Percentiles rank a stretch among this genome's conserved stretches.
Evolutionary conservation across 53 echinoderm and acorn worm genomes (phyloP).

Genomic region (Echinarachnius parma): DNA sequence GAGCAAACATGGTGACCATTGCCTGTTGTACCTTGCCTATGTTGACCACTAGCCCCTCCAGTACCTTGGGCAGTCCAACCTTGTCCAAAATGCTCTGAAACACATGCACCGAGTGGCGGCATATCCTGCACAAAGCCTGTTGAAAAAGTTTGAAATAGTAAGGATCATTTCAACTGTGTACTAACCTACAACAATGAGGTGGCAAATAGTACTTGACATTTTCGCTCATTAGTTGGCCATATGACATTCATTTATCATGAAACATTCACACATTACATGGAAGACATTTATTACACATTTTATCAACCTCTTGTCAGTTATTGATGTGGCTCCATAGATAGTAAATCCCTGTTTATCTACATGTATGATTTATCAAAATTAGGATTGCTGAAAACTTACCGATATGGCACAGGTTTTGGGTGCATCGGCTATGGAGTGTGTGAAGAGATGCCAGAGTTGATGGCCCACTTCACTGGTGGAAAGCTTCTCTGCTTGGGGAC

Average conservation of each 20-base stretch:
- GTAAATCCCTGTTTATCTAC: too few relatives aligned
- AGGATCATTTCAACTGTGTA: too few relatives aligned
- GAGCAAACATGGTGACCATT: conserved; percentile 91
- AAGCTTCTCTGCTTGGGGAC: conserved; percentile 77
- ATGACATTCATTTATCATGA: too few relatives aligned
- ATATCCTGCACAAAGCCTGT: conserved; percentile 87
- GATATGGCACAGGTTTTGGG: conserved; percentile 85
- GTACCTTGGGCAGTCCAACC: conserved; percentile 77
- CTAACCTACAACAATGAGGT: too few relatives aligned
- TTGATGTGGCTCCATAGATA: too few relatives aligned
- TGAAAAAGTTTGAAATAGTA: not conserved
- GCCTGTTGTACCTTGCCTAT: conserved; percentile 91
- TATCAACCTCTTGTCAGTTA: too few relatives aligned
- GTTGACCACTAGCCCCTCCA: conserved; percentile 84
- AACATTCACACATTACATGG: too few relatives aligned
- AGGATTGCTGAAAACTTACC: too few relatives aligned
- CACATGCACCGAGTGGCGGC: conserved; percentile 74
- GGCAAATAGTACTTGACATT: too few relatives aligned
- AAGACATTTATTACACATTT: too few relatives aligned
- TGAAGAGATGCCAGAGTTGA: conserved; percentile 94
- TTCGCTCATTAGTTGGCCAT: too few relatives aligned
- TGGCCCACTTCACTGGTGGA: conserved; percentile 89
- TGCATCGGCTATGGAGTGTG: conserved; percentile 87
- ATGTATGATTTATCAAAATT: too few relatives aligned
- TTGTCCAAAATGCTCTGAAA: conserved; percentile 97